phyloP scores from a whole-genome alignment of 2,113 vertebrate species.

The Lipophrys pholis region DNA sequence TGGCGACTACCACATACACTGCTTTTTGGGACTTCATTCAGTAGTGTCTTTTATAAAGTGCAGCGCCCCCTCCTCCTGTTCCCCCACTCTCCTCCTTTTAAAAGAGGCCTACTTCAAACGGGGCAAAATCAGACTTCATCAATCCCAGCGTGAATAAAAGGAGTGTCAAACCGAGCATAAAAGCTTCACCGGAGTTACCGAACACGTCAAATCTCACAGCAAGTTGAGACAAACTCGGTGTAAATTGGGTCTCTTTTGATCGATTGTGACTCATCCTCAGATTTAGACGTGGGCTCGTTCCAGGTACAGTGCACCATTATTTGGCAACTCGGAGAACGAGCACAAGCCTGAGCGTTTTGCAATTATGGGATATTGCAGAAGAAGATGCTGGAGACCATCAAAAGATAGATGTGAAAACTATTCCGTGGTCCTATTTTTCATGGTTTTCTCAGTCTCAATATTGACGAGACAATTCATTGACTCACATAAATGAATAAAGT shows the following conservation, averaged over 20 bases:
- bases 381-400: conserved; percentile 44
- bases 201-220: conserved; percentile 17
- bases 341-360: conserved; percentile 47
- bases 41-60: conserved; percentile 63
- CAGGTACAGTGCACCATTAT: conserved; percentile 7
- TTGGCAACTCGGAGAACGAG: conserved; percentile 21
- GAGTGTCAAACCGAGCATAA: conserved; percentile 37
- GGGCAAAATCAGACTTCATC: conserved; percentile 37
- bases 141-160: conserved; percentile 28
- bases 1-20: conserved; percentile 73
- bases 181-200: conserved; percentile 9
- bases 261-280: conserved; percentile 14
- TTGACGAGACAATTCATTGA: no score
- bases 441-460: conserved; percentile 34
- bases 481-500: no score
- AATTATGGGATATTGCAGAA: conserved; percentile 35
- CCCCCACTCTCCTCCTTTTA: no score
- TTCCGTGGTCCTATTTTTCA: conserved; percentile 32
- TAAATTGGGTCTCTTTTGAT: conserved; percentile 2
- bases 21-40: conserved; percentile 64
- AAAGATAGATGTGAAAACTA: conserved; percentile 54
- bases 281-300: neutral
- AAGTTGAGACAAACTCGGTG: conserved; percentile 2
- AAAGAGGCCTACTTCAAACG: conserved; percentile 59
- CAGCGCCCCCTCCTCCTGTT: neutral